Evolutionary conservation across 2,113 vertebrate species (phyloP), one percentile per base, ranked within the genome.

Genomic region (Hypocryptadius cinnamomeus): DNA sequence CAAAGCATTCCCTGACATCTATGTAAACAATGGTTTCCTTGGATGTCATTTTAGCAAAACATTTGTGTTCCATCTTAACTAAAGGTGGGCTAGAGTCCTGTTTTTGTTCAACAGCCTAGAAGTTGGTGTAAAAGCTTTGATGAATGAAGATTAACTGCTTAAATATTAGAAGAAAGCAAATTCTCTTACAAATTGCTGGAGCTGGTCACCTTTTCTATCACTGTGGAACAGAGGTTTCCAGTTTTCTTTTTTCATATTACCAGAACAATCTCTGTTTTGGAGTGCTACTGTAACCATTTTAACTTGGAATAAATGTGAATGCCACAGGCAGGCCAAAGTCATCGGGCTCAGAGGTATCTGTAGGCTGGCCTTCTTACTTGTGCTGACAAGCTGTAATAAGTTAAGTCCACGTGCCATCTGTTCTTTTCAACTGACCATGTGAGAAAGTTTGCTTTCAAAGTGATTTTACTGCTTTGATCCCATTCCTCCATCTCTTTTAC

Each of bases 391-490:
- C 54, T 65, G 39, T 30, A 5, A 0, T 45, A 72, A 53, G 76
- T 63, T 51, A 47, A 71, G 56, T 70, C 72, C 7, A 1, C 50
- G 22, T 35, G 59, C 83, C 76, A 79, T 63, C 70, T 82, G 37
- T 54, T 69, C 89, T 77, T 79, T 89, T 85, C 85, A 85, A 20
- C 25, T 0, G 8, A 21, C 33, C 45, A 51, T 17, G 63, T 70
- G 64, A 85, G 59, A 40, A 86, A 83, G 42, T 73, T 93, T 85
- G 35, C 82, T 93, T 93, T 92, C 80, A 56, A 48, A 72, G 31
- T 44, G 27, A 20, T 86, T 96, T 94, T 93, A 86, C 64, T 88
- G 60, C 85, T 95, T 87, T 71, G 39, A 83, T 88, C 44, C 64
- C 60, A 68, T 88, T 90, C 30, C 44, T 78, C 57, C 70, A 44